A percentile compares a stretch with the other conserved stretches of the same genome.
Evolutionary conservation across 2,797 vertebrate species (phyloP).

Genomic region (Sphaeramia orbicularis): DNA sequence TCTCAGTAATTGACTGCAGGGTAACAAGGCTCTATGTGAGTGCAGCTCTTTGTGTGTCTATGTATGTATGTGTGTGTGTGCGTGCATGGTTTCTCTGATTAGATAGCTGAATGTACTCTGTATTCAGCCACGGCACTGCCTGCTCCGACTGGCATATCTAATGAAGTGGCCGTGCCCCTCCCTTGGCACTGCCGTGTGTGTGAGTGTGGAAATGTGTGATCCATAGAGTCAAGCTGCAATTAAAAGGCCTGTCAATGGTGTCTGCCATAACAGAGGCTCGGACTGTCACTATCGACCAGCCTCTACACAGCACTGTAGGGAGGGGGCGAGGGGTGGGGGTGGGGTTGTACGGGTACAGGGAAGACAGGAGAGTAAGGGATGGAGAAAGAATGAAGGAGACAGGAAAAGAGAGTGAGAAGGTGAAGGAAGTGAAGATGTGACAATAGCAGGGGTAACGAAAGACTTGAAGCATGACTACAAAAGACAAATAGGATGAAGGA

Average conservation of each 20-base stretch:
- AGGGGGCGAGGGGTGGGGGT: neutral
- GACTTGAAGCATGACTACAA: no score
- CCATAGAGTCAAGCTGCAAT: constrained; percentile 81
- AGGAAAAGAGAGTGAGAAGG: neutral
- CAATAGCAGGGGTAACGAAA: no score
- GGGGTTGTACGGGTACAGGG: neutral
- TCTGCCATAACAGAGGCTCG: constrained; percentile 65
- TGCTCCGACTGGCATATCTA: constrained; percentile 67
- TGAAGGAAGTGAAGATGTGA: no score
- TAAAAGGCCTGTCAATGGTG: constrained; percentile 77
- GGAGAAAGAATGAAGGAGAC: neutral
- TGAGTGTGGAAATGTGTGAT: constrained; percentile 50
- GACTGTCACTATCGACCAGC: constrained; percentile 70
- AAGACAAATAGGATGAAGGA: no score
- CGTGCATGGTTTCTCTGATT: constrained; percentile 49
- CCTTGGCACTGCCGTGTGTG: constrained; percentile 34
- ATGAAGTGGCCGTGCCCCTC: constrained; percentile 69
- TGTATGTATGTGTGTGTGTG: constrained; percentile 9
- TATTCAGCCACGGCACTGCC: constrained; percentile 61
- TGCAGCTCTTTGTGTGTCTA: constrained; percentile 21
- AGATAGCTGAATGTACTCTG: constrained; percentile 56
- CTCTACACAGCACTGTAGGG: constrained; percentile 27
- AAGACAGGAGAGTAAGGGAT: neutral
- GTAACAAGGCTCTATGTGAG: constrained; percentile 50
- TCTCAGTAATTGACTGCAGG: constrained; percentile 70